Conservation (phyloP, 1,140 invertebrate species). For the Hylyphantes graminicola region DNA sequence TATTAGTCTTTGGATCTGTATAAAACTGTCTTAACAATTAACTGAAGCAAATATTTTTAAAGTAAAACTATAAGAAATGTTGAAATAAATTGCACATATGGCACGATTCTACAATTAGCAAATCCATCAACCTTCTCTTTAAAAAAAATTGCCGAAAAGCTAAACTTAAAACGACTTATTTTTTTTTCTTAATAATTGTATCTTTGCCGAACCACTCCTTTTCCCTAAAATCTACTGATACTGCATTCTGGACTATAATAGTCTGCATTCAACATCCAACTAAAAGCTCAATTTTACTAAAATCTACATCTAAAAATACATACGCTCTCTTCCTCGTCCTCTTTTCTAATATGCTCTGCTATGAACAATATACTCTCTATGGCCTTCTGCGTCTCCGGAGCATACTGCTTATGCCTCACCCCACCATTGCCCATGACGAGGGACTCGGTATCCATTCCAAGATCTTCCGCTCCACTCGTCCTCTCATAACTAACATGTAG, state of each 20-base stretch:
- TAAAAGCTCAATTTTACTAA: too few species aligned
- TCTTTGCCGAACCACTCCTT: conserved; percentile 5
- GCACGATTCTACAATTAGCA: too few species aligned
- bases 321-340: conserved; percentile 94
- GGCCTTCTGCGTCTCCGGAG: conserved; percentile 86
- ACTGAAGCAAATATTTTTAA: too few species aligned
- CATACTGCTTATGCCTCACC: conserved; percentile 31
- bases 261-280: too few species aligned
- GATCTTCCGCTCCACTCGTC: conserved; percentile 32
- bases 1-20: too few species aligned
- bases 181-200: too few species aligned
- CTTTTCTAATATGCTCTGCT: conserved; percentile 95
- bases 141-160: too few species aligned
- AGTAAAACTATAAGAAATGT: too few species aligned
- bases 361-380: conserved; percentile 95
- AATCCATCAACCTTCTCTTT: too few species aligned
- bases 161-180: too few species aligned
- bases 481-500: conserved; percentile 39
- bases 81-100: too few species aligned
- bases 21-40: too few species aligned
- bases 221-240: conserved; percentile 30
- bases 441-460: conserved; percentile 28
- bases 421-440: conserved; percentile 46
- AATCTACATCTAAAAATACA: conserved; percentile 61
- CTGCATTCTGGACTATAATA: neutral